phyloP scores from a whole-genome alignment of 2,888 invertebrate genomes.

The Xanthorhoe spadicearia region DNA sequence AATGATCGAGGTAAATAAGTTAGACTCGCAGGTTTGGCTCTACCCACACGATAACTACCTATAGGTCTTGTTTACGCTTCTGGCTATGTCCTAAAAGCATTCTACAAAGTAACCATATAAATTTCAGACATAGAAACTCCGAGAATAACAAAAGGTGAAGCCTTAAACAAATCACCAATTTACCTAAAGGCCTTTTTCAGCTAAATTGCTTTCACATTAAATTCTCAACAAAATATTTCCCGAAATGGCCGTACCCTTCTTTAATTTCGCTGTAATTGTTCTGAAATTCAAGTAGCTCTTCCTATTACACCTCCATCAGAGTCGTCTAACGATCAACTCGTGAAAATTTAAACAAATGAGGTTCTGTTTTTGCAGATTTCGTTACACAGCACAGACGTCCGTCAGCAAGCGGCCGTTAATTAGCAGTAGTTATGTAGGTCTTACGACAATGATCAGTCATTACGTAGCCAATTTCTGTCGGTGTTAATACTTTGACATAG shows the following conservation, averaged over 20 bases:
- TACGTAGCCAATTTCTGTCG: no score
- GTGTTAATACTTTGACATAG: no score
- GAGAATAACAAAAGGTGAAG: slow-evolving; percentile 7
- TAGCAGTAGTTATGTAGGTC: background rate
- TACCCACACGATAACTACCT: no score
- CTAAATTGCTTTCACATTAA: slow-evolving; percentile 34
- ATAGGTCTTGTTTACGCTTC: background rate
- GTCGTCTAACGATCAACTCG: slow-evolving; percentile 50
- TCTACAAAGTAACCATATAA: slow-evolving; percentile 5
- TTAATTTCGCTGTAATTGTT: slow-evolving; percentile 49
- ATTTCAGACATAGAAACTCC: slow-evolving; percentile 13
- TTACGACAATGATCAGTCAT: no score
- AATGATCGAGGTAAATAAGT: no score
- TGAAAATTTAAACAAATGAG: slow-evolving; percentile 51
- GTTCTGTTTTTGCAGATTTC: background rate
- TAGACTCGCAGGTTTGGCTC: no score
- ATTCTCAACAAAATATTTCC: slow-evolving; percentile 30
- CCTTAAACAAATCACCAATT: slow-evolving; percentile 23
- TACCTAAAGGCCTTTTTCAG: slow-evolving; percentile 38
- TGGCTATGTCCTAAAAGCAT: slow-evolving; percentile 7
- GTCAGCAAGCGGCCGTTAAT: background rate
- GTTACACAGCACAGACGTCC: background rate
- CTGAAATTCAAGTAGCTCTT: slow-evolving; percentile 46
- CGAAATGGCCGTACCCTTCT: slow-evolving; percentile 35
- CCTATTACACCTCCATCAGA: slow-evolving; percentile 36